phyloP scores from a whole-genome alignment of 2,888 invertebrate genomes.

The Agriotes lineatus region DNA sequence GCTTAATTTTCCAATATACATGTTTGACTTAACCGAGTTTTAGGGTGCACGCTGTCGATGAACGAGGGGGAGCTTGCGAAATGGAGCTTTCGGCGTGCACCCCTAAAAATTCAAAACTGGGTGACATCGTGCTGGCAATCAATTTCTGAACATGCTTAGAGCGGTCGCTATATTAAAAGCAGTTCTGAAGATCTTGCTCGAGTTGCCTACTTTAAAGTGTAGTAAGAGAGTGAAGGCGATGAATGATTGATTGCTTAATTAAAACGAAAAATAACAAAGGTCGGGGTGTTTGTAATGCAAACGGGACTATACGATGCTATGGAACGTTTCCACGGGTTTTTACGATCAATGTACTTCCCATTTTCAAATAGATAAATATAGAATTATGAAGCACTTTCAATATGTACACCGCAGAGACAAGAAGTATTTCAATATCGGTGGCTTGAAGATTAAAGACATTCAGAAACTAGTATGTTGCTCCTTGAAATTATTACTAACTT shows the following conservation, averaged over 20 bases:
- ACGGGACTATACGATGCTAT: too few relatives aligned
- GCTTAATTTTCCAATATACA: conserved; percentile 23
- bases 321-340: too few relatives aligned
- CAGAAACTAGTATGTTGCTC: too few relatives aligned
- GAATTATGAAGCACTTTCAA: too few relatives aligned
- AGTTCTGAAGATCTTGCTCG: background rate
- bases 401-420: too few relatives aligned
- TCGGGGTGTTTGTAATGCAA: too few relatives aligned
- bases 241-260: conserved; percentile 19
- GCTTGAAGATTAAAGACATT: too few relatives aligned
- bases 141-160: background rate
- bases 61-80: conserved; percentile 2
- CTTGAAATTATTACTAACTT: too few relatives aligned
- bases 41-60: conserved; percentile 11
- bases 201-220: too few relatives aligned
- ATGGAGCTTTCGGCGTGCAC: background rate
- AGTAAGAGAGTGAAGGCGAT: background rate
- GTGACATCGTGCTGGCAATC: background rate
- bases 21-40: conserved; percentile 19
- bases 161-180: background rate
- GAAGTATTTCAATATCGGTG: too few relatives aligned
- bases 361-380: too few relatives aligned
- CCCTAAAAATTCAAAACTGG: background rate
- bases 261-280: background rate
- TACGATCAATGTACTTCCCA: too few relatives aligned